Percentiles rank a stretch among this genome's conserved stretches.
These are phyloP conservation scores for Probaryconus sp. DNA, from an alignment of 1,140 invertebrate species.

Conservation along the genomic window DNA sequence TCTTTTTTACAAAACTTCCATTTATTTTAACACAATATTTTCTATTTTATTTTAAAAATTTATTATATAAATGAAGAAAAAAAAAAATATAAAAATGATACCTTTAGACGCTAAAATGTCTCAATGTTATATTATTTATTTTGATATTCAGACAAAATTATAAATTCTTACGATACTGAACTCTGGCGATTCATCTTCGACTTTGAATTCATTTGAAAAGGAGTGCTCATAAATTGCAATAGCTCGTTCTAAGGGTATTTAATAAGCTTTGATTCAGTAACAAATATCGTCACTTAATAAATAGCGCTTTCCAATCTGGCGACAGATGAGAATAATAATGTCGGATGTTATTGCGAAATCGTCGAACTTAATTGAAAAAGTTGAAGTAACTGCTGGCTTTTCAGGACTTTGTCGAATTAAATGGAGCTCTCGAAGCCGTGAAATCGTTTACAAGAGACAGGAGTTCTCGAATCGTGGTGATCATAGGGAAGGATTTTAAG, in stretches of 20 bases:
- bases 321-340: constrained; percentile 28
- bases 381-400: constrained; percentile 54
- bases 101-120: no score
- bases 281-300: constrained; percentile 4
- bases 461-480: constrained; percentile 71
- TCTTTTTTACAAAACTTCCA: no score
- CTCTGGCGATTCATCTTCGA: no score
- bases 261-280: background rate
- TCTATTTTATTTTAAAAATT: no score
- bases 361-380: constrained; percentile 56
- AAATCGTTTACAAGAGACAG: constrained; percentile 74
- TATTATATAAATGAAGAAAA: no score
- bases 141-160: no score
- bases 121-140: no score
- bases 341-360: constrained; percentile 38
- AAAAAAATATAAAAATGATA: no score
- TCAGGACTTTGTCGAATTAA: constrained; percentile 77
- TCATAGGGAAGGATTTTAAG: constrained; percentile 79
- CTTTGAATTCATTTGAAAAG: background rate
- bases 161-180: no score
- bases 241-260: no score
- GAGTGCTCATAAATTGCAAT: background rate
- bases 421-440: constrained; percentile 72
- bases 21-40: no score
- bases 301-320: background rate